Evolutionary conservation across 2,797 vertebrate genomes (phyloP), one percentile per base, ranked within the genome.

Genomic region (Gymnocypris eckloni): DNA sequence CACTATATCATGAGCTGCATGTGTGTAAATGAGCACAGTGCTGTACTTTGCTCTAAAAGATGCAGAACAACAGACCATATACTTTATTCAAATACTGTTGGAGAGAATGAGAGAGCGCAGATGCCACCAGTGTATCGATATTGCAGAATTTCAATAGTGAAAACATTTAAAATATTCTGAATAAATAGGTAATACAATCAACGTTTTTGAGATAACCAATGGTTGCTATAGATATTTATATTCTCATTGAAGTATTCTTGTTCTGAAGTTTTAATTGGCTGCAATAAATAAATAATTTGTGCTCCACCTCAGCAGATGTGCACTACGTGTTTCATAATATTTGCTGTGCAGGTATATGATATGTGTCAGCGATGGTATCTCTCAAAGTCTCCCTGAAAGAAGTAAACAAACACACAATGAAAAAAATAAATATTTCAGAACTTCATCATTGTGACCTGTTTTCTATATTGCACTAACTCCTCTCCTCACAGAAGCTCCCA

Each of bases 241-340:
- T 95, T 95, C 94, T 94, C 91, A 95, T 93, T 95, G 93, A 95
- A 95, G 93, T 94, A 90, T 93, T 94, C 93, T 94, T 93, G 92
- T 93, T 93, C 92, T 95, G 93, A 94, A 95, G 93, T 95, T 95
- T 95, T 95, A 94, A 95, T 95, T 96, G 94, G 94, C 90, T 92
- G 92, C 92, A 93, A 95, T 95, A 94, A 95, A 95, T 95, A 94
- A 95, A 95, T 94, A 89, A 94, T 95, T 89, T 82, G 61, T 86
- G 88, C 92, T 94, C 94, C 95, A 95, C 93, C 94, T 94, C 93
- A 93, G 91, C 94, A 95, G 94, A 95, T 95, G 94, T 93, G 93
- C 91, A 90, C 91, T 78, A 91, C 91, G 91, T 52, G 91, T 92
- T 90, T 92, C 92, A 93, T 93, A 92, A 93, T 93, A 90, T 92